These are phyloP conservation scores for Arion vulgaris DNA, from an alignment of 1,140 invertebrate genomes.

Conservation along the genomic window DNA sequence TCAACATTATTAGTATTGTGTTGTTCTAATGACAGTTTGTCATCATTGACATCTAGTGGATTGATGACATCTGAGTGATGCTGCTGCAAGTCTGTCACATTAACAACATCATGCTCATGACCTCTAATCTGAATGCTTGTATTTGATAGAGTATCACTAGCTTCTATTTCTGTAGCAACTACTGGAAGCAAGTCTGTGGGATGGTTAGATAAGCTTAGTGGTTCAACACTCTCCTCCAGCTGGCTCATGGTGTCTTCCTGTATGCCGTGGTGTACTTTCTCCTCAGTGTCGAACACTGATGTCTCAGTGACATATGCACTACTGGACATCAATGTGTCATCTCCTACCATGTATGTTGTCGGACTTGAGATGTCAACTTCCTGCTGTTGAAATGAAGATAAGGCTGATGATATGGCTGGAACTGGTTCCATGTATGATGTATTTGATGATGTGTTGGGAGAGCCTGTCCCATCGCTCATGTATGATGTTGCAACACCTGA, in stretches of 20 bases:
- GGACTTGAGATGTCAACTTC: not conserved
- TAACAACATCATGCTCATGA: constrained; percentile 19
- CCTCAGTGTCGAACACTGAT: not conserved
- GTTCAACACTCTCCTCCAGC: constrained; percentile 24
- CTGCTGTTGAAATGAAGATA: not conserved
- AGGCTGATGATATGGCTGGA: not conserved
- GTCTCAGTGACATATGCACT: not conserved
- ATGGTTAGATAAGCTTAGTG: not conserved
- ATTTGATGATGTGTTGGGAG: not conserved
- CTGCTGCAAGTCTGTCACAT: constrained; percentile 23
- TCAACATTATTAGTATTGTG: constrained; percentile 11
- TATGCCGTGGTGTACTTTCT: constrained; percentile 5
- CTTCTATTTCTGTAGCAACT: not conserved
- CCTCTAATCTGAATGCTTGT: not conserved
- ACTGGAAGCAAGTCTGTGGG: not conserved
- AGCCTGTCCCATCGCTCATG: too few species aligned
- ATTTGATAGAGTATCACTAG: not conserved
- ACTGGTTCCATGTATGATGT: not conserved
- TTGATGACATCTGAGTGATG: constrained; percentile 17
- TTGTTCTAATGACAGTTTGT: not conserved
- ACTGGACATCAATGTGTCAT: not conserved
- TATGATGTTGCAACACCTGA: not conserved
- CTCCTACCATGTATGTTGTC: too few species aligned
- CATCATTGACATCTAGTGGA: not conserved
- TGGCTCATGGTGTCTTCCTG: constrained; percentile 16